Evolutionary conservation across 1,140 invertebrate genomes (phyloP).

Genomic region (Medauroidea extradentata): DNA sequence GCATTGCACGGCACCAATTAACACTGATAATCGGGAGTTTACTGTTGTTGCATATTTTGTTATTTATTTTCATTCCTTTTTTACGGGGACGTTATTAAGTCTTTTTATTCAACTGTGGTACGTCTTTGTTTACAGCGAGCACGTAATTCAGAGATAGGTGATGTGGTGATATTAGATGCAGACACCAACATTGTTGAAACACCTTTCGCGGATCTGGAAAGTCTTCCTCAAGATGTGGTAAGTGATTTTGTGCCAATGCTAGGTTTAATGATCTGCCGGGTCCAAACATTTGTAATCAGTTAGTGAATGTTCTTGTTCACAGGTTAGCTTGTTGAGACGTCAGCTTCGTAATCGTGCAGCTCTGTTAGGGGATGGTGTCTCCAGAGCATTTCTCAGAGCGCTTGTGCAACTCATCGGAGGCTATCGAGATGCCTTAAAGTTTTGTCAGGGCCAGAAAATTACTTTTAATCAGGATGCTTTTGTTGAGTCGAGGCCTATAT

Average conservation of each 20-base stretch:
- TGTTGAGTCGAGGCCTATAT: conserved; percentile 71
- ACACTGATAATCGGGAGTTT: no score
- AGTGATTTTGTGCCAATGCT: conserved; percentile 39
- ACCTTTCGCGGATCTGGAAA: conserved; percentile 83
- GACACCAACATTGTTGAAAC: conserved; percentile 80
- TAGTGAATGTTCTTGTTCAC: background rate
- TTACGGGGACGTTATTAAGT: no score
- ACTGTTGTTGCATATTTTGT: no score
- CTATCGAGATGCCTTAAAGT: conserved; percentile 84
- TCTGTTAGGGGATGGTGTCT: conserved; percentile 82
- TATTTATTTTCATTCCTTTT: no score
- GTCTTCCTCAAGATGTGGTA: conserved; percentile 76
- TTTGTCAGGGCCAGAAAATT: conserved; percentile 73
- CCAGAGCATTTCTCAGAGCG: conserved; percentile 82
- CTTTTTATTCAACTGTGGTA: background rate
- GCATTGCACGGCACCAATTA: no score
- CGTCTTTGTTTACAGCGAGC: conserved; percentile 53
- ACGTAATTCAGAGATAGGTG: conserved; percentile 72
- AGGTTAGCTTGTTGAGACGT: conserved; percentile 64
- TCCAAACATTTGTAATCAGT: no score
- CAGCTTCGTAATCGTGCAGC: conserved; percentile 63
- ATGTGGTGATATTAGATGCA: conserved; percentile 87
- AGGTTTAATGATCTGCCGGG: no score
- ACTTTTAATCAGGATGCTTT: conserved; percentile 84
- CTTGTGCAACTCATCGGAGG: conserved; percentile 89